Conservation (phyloP, 1,140 invertebrate species). For the Sycophila sp. region DNA sequence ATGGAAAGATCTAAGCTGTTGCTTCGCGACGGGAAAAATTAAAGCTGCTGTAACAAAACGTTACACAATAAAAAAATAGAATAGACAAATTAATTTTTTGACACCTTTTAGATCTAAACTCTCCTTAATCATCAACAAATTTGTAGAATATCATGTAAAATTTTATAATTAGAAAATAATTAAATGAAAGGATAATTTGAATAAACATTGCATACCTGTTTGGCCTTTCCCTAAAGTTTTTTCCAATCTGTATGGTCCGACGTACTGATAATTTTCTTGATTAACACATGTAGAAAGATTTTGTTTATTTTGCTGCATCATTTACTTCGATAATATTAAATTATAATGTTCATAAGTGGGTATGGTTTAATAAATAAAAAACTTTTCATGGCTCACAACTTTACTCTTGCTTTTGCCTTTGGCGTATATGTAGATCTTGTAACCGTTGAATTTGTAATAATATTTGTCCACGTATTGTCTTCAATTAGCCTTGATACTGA, state of each 20-base stretch:
- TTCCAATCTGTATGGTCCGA: constrained; percentile 97
- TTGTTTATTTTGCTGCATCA: constrained; percentile 61
- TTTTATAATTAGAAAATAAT: no score
- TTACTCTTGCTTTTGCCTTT: constrained; percentile 19
- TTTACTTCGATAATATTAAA: constrained; percentile 8
- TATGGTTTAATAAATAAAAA: background rate
- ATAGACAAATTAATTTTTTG: no score
- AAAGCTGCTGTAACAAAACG: no score
- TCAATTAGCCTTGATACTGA: background rate
- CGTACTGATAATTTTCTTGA: constrained; percentile 89
- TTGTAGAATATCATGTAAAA: no score
- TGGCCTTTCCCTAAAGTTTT: constrained; percentile 99
- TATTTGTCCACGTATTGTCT: background rate
- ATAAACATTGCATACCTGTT: constrained; percentile 85
- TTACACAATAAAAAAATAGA: no score
- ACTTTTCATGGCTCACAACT: constrained; percentile 9
- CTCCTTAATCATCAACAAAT: no score
- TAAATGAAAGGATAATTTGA: no score
- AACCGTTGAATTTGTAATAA: background rate
- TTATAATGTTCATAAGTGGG: no score
- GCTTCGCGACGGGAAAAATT: no score
- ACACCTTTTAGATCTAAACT: no score
- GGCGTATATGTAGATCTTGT: constrained; percentile 9
- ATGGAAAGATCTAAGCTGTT: no score
- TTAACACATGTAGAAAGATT: constrained; percentile 64